These are phyloP conservation scores for Grapholita molesta DNA, from an alignment of 1,140 invertebrate species.

Conservation along the genomic window DNA sequence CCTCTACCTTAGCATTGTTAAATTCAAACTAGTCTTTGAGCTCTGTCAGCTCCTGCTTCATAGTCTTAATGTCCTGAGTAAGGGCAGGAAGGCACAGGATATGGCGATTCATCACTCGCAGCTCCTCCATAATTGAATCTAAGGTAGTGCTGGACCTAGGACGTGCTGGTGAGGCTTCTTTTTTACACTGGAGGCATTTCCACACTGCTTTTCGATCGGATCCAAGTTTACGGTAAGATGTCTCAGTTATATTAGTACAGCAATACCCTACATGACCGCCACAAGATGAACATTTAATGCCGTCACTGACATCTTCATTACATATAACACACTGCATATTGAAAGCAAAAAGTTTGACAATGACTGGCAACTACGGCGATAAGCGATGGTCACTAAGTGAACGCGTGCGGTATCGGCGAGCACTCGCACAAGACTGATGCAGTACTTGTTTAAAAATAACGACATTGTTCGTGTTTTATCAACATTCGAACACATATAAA, in stretches of 20 bases:
- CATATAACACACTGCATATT: background rate
- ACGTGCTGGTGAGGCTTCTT: background rate
- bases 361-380: no score
- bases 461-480: no score
- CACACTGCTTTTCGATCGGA: conserved; percentile 20
- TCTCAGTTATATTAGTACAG: conserved; percentile 20
- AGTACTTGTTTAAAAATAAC: no score
- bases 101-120: background rate
- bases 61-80: background rate
- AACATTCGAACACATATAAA: no score
- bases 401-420: no score
- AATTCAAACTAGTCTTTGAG: background rate
- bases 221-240: conserved; percentile 19
- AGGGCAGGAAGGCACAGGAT: background rate
- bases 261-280: background rate
- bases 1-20: background rate
- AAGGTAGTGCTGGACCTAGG: background rate
- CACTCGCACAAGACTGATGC: no score
- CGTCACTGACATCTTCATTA: background rate
- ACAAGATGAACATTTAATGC: background rate
- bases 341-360: no score
- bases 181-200: conserved; percentile 20
- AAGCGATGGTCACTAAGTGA: no score
- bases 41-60: background rate
- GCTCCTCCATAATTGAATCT: background rate